Evolutionary conservation across 2,113 vertebrate genomes (phyloP), one percentile per base, ranked within the genome.

Genomic region (Laticauda colubrina): DNA sequence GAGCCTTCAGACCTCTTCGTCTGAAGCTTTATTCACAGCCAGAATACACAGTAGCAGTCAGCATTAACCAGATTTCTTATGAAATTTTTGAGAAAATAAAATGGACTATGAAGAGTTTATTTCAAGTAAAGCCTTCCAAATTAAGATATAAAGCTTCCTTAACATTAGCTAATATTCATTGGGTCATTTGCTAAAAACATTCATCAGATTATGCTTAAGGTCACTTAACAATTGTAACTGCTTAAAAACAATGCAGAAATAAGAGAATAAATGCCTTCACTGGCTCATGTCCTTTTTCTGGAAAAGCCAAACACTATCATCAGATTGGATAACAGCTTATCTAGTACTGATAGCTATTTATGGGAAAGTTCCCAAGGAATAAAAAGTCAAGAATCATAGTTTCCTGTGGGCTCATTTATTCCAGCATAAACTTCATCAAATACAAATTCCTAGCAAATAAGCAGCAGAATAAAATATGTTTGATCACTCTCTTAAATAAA

Each of bases 401-500:
- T 6, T 86, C 11, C 59, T 61, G n/a, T 61, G 64, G 92, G 55
- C 15, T 64, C 87, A 93, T 87, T 86, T 93, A 85, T 64, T 90
- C 75, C 87, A 85, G n/a, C 81, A 87, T 90, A 85, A 54, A 85
- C 18, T 93, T 53, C 56, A 90, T 87, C 45, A 90, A 61, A 93
- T 86, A 75, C 75, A 93, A 93, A 51, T 45, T 86, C 75, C 69
- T 87, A 92, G 90, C 90, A 61, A 1, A 93, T 94, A 95, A 94
- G 88, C 93, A 87, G 21, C 94, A 88, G 34, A 90, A 92, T 95
- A 94, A 96, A 94, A 96, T 85, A 87, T 93, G 91, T 93, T 59
- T 56, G 9, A 0, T 89, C 20, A 0, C 10, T 86, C 93, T 95
- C 94, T 92, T 94, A 95, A 87, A 92, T 92, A 18, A 81, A 89